Conservation (phyloP, 64 coral and sea anemone genomes). For the Pocillopora damicornis region DNA sequence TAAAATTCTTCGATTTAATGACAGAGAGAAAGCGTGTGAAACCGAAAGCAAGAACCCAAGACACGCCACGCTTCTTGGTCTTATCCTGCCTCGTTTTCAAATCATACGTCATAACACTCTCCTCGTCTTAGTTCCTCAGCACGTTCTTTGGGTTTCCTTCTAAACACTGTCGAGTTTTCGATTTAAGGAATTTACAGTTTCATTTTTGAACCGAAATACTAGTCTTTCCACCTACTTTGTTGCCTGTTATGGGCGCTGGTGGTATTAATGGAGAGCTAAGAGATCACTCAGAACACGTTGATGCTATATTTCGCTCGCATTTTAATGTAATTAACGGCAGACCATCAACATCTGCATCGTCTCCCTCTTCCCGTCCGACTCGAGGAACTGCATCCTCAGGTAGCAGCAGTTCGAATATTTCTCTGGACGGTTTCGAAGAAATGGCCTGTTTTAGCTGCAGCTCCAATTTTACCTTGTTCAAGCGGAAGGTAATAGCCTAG, state of each 20-base stretch:
- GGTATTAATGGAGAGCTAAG: conserved; percentile 87
- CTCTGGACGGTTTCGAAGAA: conserved; percentile 10
- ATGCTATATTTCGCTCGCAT: conserved; percentile 59
- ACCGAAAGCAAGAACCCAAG: background rate
- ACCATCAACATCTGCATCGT: background rate
- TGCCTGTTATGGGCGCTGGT: conserved; percentile 84
- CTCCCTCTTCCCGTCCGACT: background rate
- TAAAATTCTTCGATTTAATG: background rate
- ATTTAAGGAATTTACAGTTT: background rate
- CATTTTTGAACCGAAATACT: conserved; percentile 29
- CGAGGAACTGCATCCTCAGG: background rate
- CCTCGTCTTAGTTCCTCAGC: background rate
- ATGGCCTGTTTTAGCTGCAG: conserved; percentile 82
- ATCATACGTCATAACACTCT: background rate
- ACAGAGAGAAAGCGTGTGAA: background rate
- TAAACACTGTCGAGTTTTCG: background rate
- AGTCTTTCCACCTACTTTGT: background rate
- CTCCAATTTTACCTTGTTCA: conserved; percentile 65
- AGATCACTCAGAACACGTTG: conserved; percentile 68
- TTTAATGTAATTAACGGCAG: conserved; percentile 39
- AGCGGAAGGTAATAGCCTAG: conserved; percentile 61
- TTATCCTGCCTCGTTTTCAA: conserved; percentile 9
- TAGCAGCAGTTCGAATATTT: conserved; percentile 9
- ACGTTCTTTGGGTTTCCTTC: background rate
- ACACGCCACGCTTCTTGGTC: background rate